Conservation (phyloP, 2,888 invertebrate species). For the Penaeus monodon region DNA sequence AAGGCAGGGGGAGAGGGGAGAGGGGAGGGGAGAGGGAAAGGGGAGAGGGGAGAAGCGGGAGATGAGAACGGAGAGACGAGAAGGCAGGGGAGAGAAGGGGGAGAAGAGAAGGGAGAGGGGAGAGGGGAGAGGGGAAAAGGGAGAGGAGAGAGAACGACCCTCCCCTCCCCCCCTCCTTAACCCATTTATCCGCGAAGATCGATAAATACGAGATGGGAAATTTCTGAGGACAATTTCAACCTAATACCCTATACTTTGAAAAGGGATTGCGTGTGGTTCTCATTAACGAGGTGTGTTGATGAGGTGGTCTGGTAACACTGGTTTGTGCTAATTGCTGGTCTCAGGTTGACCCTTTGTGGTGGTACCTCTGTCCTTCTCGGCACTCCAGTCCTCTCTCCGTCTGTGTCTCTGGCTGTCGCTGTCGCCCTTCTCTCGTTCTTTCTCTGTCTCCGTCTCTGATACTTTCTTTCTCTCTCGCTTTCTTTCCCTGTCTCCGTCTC, state of each 20-base stretch:
- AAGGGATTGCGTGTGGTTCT: too few relatives aligned
- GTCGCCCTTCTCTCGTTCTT: background rate
- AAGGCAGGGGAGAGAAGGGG: background rate
- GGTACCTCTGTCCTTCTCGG: background rate
- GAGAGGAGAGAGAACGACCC: slow-evolving; percentile 16
- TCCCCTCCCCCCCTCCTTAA: background rate
- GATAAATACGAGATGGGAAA: too few relatives aligned
- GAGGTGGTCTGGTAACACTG: too few relatives aligned
- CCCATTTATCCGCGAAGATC: too few relatives aligned
- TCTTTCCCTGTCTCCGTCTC: background rate
- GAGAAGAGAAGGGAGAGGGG: background rate
- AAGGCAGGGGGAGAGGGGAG: background rate
- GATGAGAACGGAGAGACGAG: background rate
- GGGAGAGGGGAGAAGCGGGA: background rate
- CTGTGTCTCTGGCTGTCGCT: background rate
- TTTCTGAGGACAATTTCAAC: too few relatives aligned
- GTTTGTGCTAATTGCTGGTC: too few relatives aligned
- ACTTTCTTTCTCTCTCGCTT: background rate
- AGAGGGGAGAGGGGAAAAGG: background rate
- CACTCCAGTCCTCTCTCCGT: background rate
- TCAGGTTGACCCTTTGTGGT: background rate
- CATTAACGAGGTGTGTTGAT: too few relatives aligned
- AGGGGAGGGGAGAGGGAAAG: background rate
- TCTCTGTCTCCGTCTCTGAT: background rate
- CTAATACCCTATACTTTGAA: too few relatives aligned